Evolutionary conservation across 1,140 invertebrate species (phyloP).

Genomic region (Anastrepha ludens): DNA sequence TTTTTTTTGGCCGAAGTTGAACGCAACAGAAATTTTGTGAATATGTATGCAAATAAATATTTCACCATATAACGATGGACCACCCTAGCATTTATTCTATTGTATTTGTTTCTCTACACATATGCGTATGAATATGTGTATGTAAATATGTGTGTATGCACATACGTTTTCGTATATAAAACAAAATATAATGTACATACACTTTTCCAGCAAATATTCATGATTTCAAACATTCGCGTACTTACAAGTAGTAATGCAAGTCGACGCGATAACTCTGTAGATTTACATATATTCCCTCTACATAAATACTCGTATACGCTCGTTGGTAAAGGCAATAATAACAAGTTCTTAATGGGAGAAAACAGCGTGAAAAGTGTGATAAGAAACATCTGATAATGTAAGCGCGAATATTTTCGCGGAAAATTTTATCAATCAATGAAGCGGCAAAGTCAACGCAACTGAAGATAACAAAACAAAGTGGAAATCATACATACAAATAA

Average conservation of each 20-base stretch:
- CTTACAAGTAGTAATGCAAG: constrained; percentile 25
- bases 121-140: not conserved
- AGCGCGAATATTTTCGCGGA: constrained; percentile 42
- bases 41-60: too few species aligned
- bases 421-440: constrained; percentile 11
- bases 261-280: not conserved
- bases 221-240: constrained; percentile 22
- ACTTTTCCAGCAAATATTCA: constrained; percentile 36
- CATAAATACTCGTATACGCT: not conserved
- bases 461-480: not conserved
- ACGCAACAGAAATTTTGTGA: too few species aligned
- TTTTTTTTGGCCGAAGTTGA: too few species aligned
- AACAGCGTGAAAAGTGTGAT: not conserved
- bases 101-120: not conserved
- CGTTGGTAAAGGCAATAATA: not conserved
- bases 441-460: not conserved
- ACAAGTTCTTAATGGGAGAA: not conserved
- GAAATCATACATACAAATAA: too few species aligned
- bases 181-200: not conserved
- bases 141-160: not conserved
- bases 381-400: constrained; percentile 35
- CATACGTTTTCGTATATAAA: not conserved
- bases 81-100: not conserved
- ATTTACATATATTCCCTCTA: not conserved
- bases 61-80: not conserved